These are phyloP conservation scores for Calliopsis andreniformis DNA, from an alignment of 1,140 invertebrate species.

Conservation along the genomic window DNA sequence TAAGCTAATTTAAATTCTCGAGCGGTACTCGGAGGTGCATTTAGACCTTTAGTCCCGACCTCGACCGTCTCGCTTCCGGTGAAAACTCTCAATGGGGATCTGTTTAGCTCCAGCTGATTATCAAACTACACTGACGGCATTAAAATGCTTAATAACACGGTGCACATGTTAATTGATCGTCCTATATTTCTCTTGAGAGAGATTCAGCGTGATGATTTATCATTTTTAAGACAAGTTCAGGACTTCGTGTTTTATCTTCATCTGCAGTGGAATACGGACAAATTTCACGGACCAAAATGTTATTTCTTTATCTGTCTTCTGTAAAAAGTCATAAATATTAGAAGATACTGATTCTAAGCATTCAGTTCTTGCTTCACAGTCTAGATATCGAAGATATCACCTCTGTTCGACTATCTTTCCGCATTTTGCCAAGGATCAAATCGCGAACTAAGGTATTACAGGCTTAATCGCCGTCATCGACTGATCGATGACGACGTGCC, in stretches of 20 bases:
- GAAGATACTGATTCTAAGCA: background rate
- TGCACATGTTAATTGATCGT: no score
- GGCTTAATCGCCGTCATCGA: slow-evolving; percentile 16
- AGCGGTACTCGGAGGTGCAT: slow-evolving; percentile 58
- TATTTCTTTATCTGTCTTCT: no score
- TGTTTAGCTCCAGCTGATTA: background rate
- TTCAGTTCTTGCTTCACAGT: no score
- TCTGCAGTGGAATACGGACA: no score
- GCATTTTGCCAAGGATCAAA: background rate
- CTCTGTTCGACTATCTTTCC: background rate
- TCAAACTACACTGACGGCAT: slow-evolving; percentile 1
- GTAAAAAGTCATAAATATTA: background rate
- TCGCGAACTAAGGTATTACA: background rate
- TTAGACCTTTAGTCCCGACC: slow-evolving; percentile 61
- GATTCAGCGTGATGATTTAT: no score
- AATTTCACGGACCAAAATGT: no score
- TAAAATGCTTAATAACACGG: slow-evolving; percentile 1
- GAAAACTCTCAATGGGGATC: slow-evolving; percentile 52
- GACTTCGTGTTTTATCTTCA: no score
- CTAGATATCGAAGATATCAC: no score
- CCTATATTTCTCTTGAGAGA: no score
- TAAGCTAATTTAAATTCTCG: slow-evolving; percentile 74
- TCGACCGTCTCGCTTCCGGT: slow-evolving; percentile 63
- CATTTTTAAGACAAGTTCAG: no score
- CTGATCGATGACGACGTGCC: slow-evolving; percentile 21